Base-by-base conservation (phyloP, 1,140 invertebrate genomes). In the Psix sp. region DNA sequence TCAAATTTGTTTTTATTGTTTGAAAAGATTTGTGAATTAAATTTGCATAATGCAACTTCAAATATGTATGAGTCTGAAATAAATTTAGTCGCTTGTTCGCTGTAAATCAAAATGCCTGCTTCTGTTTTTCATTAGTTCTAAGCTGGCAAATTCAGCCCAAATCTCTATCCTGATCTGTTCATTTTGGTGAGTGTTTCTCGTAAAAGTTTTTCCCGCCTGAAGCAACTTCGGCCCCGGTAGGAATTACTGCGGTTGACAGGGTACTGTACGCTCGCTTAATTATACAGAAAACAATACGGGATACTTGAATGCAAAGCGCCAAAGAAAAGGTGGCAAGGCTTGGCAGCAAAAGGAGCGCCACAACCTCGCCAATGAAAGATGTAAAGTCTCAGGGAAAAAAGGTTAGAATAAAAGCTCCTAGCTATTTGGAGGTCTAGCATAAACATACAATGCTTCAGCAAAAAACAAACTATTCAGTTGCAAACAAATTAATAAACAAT, bases 271-370 rank as follows among this genome's bases (percentile, higher is more conserved):
- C 68, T 67, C 59, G 59, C 72, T 77, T 72, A 75, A 79, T 79
- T 79, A 79, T 79, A 79, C 74, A 71, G 77, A 79, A 79, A 79
- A 79, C 77, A 79, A 79, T 79, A 79, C 77, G 67, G 40, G 46
- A 45, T 59, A 62, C 71, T 71, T 71, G 73, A 65, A 75, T 70
- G 67, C 66, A 70, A 70, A 75, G 45, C 73, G 62, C 49, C 49
- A 57, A 67, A 70, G 60, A 56, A 57, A 66, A 65, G 57, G 49
- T 71, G 66, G 49, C 40, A 38, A 29, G 9, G 43, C 46, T 56
- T 33, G 57, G 66, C 66, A 26, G 56, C 24, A 42, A 52, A 60
- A 60, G 66, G 43, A 71, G 48, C 49, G 51, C 56, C 48, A 39
- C 36, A 36, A 26, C 46, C 36, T 62, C 57, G 39, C 48, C 48